Evolutionary conservation across 1,140 invertebrate genomes (phyloP), one percentile per base, ranked within the genome.

Genomic region (Druon quercuslanigerum): DNA sequence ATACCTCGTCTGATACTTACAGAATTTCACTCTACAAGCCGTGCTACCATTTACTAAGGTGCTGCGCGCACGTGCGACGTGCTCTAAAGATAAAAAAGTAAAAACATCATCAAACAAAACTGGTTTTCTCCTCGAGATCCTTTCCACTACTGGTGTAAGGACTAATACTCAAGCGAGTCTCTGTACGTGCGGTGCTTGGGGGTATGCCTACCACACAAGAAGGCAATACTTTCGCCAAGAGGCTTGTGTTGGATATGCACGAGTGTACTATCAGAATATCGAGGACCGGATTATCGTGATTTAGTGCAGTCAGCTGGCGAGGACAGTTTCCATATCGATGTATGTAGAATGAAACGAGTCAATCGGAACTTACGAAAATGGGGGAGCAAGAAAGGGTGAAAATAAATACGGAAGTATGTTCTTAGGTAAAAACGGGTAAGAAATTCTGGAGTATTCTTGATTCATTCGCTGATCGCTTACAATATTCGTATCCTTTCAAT

Each of bases 21-120:
- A 60, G 25, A 16, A 33, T 16, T 60, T 33, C 76, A 66, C 73
- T 71, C 72, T 25, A 40, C 50, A 66, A 75, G 60, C 8, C 7
- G 79, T 57, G 54, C 74, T 72, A 83, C 77, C 77, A 77, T 84
- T 84, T 81, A 73, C 79, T 52, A 72, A 84, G 71, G 81, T 82
- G 77, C 80, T 75, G 80, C 80, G 83, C 86, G 86, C 87, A 88
- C 87, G 87, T 88, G 88, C 87, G 87, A 84, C 76, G 76, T 75
- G 83, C 82, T 84, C 79, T 80, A 77, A 50, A 57, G 57, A 73
- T 71, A 78, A 71, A 74, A 79, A 77, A 84, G 78, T 71, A 87
- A 78, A 79, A 84, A 76, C 76, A 79, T 74, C 80, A 74, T 79
- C 81, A 79, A 82, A 82, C 79, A 80, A 82, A 84, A 86, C 84